Conservation (phyloP, 2,113 vertebrate species). For the Eidolon helvum region DNA sequence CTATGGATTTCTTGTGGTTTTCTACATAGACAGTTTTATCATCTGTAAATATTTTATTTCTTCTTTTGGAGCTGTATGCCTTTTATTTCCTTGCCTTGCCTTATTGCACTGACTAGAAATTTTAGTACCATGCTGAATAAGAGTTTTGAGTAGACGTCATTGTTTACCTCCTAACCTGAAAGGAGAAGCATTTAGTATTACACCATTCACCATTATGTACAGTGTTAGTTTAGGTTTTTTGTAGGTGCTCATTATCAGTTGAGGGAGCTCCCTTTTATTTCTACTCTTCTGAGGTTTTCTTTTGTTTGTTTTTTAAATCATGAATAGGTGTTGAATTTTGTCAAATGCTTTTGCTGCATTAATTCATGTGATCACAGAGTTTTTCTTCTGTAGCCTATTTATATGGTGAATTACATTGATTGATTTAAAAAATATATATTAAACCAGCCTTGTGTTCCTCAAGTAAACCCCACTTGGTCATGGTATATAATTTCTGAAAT, state of each 20-base stretch:
- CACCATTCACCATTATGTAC: neutral
- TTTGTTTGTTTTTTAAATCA: neutral
- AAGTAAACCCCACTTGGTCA: neutral
- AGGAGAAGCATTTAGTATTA: neutral
- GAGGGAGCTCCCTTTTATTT: neutral
- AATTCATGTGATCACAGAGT: neutral
- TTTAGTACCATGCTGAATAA: neutral
- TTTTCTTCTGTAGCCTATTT: neutral
- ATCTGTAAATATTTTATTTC: conserved; percentile 5
- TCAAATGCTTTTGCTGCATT: neutral
- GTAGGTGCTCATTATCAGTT: neutral
- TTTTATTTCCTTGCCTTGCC: neutral
- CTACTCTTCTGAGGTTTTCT: neutral
- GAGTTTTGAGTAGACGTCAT: neutral
- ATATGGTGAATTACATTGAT: neutral
- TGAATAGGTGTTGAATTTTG: neutral
- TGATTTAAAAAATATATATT: neutral
- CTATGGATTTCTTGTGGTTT: neutral
- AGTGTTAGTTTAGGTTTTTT: neutral
- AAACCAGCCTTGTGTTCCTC: neutral
- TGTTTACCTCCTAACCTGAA: neutral
- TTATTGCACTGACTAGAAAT: neutral
- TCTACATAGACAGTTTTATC: neutral
- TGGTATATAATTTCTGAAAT: neutral
- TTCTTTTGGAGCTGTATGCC: neutral